Evolutionary conservation across 2,888 invertebrate genomes (phyloP).

Genomic region (Heliconius ismenius): DNA sequence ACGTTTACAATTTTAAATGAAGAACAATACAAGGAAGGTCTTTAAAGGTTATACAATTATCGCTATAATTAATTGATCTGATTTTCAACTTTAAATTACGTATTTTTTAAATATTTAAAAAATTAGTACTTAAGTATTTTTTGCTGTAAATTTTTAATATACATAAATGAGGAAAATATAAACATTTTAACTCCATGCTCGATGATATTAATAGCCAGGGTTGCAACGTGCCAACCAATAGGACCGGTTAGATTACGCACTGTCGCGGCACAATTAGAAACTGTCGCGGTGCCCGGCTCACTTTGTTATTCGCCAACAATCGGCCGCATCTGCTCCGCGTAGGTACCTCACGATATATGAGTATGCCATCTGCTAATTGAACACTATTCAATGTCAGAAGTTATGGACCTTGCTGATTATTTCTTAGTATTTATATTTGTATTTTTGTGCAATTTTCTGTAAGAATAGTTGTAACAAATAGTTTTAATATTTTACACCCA

Average conservation of each 20-base stretch:
- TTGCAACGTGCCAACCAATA: conserved; percentile 70
- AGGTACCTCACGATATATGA: conserved; percentile 45
- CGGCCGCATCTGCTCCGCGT: conserved; percentile 69
- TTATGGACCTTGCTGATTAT: conserved; percentile 35
- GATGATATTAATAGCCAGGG: conserved; percentile 51
- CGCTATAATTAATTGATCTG: background rate
- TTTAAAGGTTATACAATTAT: background rate
- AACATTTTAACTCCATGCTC: conserved; percentile 48
- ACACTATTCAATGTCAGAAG: conserved; percentile 54
- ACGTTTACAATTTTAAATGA: background rate
- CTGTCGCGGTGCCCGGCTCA: conserved; percentile 70
- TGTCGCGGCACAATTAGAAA: conserved; percentile 80
- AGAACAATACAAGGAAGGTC: background rate
- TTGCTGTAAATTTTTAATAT: background rate
- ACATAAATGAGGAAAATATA: background rate
- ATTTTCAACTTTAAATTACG: background rate
- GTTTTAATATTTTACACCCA: background rate
- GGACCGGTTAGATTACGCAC: conserved; percentile 80
- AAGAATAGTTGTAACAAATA: too few species aligned
- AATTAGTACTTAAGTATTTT: background rate
- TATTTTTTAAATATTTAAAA: too few species aligned
- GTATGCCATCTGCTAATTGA: conserved; percentile 70
- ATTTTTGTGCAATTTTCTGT: background rate
- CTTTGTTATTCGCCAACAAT: conserved; percentile 80
- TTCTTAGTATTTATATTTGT: conserved; percentile 19